Evolutionary conservation across 2,888 invertebrate species (phyloP).

Genomic region (Mellilla xanthometata): DNA sequence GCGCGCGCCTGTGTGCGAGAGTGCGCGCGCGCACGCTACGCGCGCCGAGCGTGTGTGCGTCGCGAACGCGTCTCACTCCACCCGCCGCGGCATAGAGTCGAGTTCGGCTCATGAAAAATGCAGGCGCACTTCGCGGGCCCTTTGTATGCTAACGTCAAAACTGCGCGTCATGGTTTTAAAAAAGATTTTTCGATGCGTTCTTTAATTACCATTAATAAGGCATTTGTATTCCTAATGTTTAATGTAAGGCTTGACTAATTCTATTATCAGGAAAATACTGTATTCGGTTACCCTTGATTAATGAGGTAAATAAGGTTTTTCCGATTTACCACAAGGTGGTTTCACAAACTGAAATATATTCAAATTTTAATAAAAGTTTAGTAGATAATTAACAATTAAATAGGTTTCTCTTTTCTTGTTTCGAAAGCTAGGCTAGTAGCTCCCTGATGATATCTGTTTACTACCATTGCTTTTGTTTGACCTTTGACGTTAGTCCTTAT

Average conservation of each 20-base stretch:
- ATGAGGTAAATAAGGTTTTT: too few relatives aligned
- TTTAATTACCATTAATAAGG: conserved; percentile 14
- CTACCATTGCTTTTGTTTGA: too few relatives aligned
- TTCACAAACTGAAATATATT: too few relatives aligned
- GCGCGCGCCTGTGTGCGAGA: conserved; percentile 62
- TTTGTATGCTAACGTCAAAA: conserved; percentile 73
- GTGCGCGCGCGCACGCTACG: conserved; percentile 58
- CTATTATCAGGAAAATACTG: conserved; percentile 1
- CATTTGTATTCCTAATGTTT: conserved; percentile 9
- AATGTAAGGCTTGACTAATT: not conserved
- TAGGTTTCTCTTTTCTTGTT: too few relatives aligned
- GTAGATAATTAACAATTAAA: too few relatives aligned
- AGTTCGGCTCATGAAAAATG: conserved; percentile 73
- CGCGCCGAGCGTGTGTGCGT: conserved; percentile 39
- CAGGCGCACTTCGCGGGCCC: conserved; percentile 59
- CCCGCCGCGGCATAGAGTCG: conserved; percentile 68
- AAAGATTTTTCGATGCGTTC: conserved; percentile 30
- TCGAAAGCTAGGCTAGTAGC: too few relatives aligned
- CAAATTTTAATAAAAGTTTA: too few relatives aligned
- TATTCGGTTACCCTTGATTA: too few relatives aligned
- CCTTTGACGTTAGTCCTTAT: too few relatives aligned
- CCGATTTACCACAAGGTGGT: too few relatives aligned
- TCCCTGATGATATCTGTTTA: too few relatives aligned
- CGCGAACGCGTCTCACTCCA: conserved; percentile 48
- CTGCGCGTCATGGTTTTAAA: conserved; percentile 61